phyloP scores from a whole-genome alignment of 2,113 vertebrate genomes.

The Cercocebus atys region DNA sequence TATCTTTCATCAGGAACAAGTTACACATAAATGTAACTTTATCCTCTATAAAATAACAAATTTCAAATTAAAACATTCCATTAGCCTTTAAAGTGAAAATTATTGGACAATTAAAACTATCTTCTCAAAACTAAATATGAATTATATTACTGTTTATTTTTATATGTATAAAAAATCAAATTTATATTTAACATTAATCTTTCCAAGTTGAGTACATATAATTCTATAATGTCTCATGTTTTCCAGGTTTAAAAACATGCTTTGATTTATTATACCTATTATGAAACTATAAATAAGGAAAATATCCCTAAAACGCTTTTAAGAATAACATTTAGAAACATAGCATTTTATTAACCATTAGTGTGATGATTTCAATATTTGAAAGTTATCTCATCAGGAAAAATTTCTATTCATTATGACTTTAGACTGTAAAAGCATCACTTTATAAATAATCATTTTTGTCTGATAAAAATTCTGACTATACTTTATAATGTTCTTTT shows the following conservation, averaged over 20 bases:
- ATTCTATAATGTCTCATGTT: neutral
- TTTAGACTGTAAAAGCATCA: neutral
- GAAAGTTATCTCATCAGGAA: neutral
- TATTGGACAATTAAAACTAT: neutral
- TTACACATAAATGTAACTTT: conserved; percentile 42
- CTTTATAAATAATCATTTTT: neutral
- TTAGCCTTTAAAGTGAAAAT: neutral
- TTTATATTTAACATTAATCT: neutral
- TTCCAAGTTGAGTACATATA: neutral
- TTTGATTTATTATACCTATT: neutral
- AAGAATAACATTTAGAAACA: neutral
- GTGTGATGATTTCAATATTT: neutral
- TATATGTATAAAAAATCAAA: neutral
- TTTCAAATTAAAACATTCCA: conserved; percentile 35
- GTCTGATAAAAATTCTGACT: neutral
- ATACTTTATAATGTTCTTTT: neutral
- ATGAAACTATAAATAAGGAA: neutral
- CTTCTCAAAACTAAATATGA: neutral
- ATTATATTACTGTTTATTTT: neutral
- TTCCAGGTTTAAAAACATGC: neutral
- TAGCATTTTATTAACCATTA: neutral
- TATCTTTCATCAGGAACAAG: conserved; percentile 28
- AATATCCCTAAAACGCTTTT: neutral
- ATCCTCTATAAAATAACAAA: neutral
- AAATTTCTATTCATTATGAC: neutral